Evolutionary conservation across 1,140 invertebrate species (phyloP).

Genomic region (Babylonia areolata): DNA sequence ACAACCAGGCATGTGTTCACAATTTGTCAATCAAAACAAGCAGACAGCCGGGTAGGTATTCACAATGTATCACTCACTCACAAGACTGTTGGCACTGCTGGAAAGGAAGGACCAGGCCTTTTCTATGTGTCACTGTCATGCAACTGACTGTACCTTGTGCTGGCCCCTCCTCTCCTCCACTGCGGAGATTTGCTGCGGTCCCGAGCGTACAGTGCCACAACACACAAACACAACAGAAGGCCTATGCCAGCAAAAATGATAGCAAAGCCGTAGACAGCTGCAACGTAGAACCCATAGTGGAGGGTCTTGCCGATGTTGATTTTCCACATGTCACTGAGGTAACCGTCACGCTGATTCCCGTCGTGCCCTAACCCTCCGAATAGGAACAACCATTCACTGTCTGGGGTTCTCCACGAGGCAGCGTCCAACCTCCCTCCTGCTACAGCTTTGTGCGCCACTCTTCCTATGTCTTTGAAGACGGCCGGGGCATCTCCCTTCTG

Average conservation of each 20-base stretch:
- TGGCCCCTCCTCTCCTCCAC: slow-evolving; percentile 8
- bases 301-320: slow-evolving; percentile 41
- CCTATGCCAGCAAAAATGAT: slow-evolving; percentile 30
- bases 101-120: neutral
- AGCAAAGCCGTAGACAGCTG: slow-evolving; percentile 27
- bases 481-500: slow-evolving; percentile 43
- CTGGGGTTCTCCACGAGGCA: slow-evolving; percentile 44
- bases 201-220: slow-evolving; percentile 23
- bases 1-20: too few species aligned
- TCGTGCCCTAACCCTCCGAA: slow-evolving; percentile 59
- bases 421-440: slow-evolving; percentile 53
- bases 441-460: slow-evolving; percentile 28
- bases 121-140: slow-evolving; percentile 28
- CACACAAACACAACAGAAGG: slow-evolving; percentile 26
- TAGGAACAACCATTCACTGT: slow-evolving; percentile 47
- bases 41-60: too few species aligned
- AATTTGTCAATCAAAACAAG: too few species aligned
- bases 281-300: neutral
- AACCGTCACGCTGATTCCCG: slow-evolving; percentile 46
- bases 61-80: too few species aligned
- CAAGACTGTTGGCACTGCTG: too few species aligned
- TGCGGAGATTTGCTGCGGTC: slow-evolving; percentile 17
- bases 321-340: slow-evolving; percentile 58
- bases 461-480: slow-evolving; percentile 33
- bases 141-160: slow-evolving; percentile 35